Evolutionary conservation across 2,797 vertebrate genomes (phyloP).

Genomic region (Parotocinclus haroldoi): DNA sequence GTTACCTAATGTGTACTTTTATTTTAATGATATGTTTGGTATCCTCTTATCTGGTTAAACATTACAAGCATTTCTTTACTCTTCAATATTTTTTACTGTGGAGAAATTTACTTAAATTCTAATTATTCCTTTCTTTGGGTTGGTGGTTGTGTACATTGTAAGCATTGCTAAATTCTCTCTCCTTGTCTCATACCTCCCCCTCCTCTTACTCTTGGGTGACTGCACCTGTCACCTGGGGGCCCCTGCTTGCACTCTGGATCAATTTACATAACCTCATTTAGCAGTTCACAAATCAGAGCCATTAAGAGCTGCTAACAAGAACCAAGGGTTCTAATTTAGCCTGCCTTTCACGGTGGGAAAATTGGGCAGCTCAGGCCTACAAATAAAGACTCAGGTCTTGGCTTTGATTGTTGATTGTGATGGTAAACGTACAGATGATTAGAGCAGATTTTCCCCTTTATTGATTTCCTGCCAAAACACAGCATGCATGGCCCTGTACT

Average conservation of each 20-base stretch:
- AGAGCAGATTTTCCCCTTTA: slow-evolving; percentile 98
- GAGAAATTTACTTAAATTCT: slow-evolving; percentile 18
- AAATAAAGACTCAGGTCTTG: slow-evolving; percentile 99
- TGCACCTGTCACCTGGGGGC: slow-evolving; percentile 99
- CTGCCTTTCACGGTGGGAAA: slow-evolving; percentile 99
- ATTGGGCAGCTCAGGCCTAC: slow-evolving; percentile 98
- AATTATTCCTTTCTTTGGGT: slow-evolving; percentile 29
- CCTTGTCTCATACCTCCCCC: slow-evolving; percentile 41
- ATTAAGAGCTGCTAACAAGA: slow-evolving; percentile 99
- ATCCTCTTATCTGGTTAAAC: too few relatives aligned
- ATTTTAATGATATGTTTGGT: too few relatives aligned
- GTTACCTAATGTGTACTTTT: too few relatives aligned
- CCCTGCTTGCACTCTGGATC: slow-evolving; percentile 98
- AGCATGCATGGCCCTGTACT: slow-evolving; percentile 93
- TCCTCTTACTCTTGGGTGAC: slow-evolving; percentile 72
- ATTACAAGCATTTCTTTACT: too few relatives aligned
- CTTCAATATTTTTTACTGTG: too few relatives aligned
- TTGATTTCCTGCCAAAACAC: slow-evolving; percentile 99
- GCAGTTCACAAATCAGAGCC: slow-evolving; percentile 99
- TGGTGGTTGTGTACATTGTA: slow-evolving; percentile 27
- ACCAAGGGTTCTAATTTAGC: slow-evolving; percentile 99
- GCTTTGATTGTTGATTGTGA: slow-evolving; percentile 99
- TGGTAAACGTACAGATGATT: slow-evolving; percentile 99
- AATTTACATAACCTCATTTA: slow-evolving; percentile 99
- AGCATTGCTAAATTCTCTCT: slow-evolving; percentile 47